Conservation (phyloP, 2,888 invertebrate genomes). For the Cerastis rubricosa region DNA sequence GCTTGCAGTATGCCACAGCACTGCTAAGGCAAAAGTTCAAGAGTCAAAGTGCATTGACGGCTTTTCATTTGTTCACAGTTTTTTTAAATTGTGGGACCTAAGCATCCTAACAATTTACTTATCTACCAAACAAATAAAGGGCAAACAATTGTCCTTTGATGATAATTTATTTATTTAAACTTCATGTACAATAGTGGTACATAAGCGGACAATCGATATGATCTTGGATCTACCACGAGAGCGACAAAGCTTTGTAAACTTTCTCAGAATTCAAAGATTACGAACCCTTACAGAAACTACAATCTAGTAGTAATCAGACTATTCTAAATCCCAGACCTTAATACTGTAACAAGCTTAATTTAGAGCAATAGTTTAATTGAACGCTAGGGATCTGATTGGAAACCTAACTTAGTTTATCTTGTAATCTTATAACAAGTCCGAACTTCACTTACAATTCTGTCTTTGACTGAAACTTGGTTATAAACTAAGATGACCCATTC, state of each 20-base stretch:
- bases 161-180: no score
- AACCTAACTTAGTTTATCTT: slow-evolving; percentile 9
- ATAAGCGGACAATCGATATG: no score
- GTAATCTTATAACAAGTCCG: slow-evolving; percentile 7
- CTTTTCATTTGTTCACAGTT: not conserved
- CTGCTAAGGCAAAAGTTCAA: not conserved
- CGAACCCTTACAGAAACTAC: not conserved
- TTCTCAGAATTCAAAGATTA: slow-evolving; percentile 3
- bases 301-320: not conserved
- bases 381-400: slow-evolving; percentile 1
- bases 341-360: slow-evolving; percentile 14
- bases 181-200: no score
- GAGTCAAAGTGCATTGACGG: not conserved
- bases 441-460: slow-evolving; percentile 9
- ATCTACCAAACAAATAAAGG: not conserved
- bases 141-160: not conserved
- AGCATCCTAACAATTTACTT: not conserved
- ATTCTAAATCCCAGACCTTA: not conserved
- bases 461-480: slow-evolving; percentile 18
- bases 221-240: not conserved
- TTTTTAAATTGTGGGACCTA: not conserved
- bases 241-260: not conserved
- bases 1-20: not conserved
- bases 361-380: slow-evolving; percentile 1
- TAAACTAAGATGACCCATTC: slow-evolving; percentile 12